phyloP scores from a whole-genome alignment of 2,888 invertebrate species.

The Atethmia centrago region DNA sequence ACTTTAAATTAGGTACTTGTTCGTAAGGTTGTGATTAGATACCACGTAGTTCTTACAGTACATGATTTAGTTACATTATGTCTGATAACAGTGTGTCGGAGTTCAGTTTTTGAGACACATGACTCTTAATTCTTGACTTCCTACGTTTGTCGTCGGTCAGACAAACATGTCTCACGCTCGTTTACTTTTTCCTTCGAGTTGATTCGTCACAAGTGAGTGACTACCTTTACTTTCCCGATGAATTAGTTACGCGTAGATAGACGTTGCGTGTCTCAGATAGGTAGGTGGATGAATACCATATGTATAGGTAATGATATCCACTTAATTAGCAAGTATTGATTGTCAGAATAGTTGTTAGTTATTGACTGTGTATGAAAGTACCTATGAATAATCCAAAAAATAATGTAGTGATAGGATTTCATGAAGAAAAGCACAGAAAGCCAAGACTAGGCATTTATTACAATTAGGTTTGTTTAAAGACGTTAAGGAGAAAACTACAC shows the following conservation, averaged over 20 bases:
- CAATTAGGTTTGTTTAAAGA: no score
- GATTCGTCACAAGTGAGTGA: constrained; percentile 5
- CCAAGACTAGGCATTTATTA: no score
- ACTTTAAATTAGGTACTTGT: not conserved
- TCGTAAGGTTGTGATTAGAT: not conserved
- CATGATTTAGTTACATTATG: not conserved
- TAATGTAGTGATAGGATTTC: no score
- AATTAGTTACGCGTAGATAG: not conserved
- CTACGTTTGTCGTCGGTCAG: not conserved
- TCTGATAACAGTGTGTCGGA: not conserved
- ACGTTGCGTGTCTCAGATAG: no score
- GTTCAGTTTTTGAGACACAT: constrained; percentile 11
- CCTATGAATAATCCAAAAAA: no score
- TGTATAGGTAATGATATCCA: no score
- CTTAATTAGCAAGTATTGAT: no score
- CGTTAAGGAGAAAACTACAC: no score
- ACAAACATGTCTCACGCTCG: constrained; percentile 31
- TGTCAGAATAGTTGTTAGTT: no score
- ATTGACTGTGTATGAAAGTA: no score
- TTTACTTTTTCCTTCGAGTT: constrained; percentile 16
- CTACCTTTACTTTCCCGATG: constrained; percentile 21
- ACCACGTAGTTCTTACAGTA: not conserved
- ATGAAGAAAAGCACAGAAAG: no score
- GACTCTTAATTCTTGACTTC: not conserved
- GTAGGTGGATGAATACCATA: no score